Conservation (phyloP, 2,797 vertebrate species). For the Lates japonicus region DNA sequence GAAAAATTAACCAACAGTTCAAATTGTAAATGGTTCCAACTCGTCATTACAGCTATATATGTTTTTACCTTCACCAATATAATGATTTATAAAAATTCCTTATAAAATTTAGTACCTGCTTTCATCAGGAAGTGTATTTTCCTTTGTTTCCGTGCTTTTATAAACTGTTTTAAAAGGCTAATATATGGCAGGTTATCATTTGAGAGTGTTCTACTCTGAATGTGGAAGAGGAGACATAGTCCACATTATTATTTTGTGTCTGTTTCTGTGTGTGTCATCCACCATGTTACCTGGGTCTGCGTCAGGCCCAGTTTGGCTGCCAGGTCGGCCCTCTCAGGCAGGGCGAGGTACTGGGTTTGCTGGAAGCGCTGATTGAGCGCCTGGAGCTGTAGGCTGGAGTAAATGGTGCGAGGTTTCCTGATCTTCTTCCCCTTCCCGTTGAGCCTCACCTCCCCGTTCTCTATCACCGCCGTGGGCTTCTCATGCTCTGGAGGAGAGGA, state of each 20-base stretch:
- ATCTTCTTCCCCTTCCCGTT: conserved; percentile 91
- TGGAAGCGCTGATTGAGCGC: conserved; percentile 95
- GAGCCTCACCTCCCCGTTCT: conserved; percentile 87
- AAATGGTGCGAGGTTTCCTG: conserved; percentile 94
- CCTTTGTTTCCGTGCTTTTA: not conserved
- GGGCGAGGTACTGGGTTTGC: conserved; percentile 94
- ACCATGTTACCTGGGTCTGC: conserved; percentile 91
- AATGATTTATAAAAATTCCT: not conserved
- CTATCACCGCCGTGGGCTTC: conserved; percentile 81
- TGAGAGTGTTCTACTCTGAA: not conserved
- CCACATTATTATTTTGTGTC: not conserved
- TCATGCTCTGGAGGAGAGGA: conserved; percentile 82
- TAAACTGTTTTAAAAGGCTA: not conserved
- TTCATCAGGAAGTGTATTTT: not conserved
- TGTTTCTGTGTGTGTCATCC: not conserved
- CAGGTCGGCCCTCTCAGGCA: conserved; percentile 93
- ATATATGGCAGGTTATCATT: not conserved
- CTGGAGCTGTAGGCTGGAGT: conserved; percentile 94
- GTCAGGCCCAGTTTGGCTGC: conserved; percentile 93
- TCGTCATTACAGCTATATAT: not conserved
- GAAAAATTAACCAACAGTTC: conserved; percentile 1
- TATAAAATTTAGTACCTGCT: not conserved
- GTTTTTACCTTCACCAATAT: not conserved
- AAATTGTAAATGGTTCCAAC: not conserved
- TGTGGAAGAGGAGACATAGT: not conserved